Evolutionary conservation across 2,113 vertebrate species (phyloP).

Genomic region (Daboia siamensis): DNA sequence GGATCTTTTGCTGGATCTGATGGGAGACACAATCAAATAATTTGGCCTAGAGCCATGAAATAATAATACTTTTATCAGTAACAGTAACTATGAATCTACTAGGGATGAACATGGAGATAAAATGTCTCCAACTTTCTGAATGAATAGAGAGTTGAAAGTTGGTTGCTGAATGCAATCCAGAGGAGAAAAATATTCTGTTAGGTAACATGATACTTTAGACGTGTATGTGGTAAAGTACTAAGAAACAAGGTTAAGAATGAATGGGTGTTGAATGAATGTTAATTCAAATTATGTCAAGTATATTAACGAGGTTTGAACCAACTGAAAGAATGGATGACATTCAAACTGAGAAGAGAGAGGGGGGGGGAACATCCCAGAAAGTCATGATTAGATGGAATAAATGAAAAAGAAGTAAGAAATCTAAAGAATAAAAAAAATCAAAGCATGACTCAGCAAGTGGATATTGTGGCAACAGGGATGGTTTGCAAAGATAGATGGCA

Average conservation of each 20-base stretch:
- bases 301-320: not conserved
- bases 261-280: not conserved
- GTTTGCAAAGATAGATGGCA: too few species aligned
- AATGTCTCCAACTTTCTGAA: not conserved
- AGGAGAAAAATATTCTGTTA: not conserved
- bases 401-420: not conserved
- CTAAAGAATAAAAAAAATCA: not conserved
- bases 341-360: not conserved
- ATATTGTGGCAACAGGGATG: too few species aligned
- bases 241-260: not conserved
- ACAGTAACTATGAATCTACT: too few species aligned
- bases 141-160: not conserved
- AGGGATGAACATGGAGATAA: not conserved
- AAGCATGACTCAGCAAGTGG: not conserved
- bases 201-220: not conserved
- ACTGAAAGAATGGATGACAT: not conserved
- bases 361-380: not conserved
- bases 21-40: not conserved
- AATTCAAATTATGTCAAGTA: not conserved
- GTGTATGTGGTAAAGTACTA: not conserved
- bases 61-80: too few species aligned
- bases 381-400: not conserved
- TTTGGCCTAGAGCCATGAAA: not conserved
- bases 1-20: not conserved
- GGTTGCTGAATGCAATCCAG: not conserved